These are phyloP conservation scores for Babyrousa celebensis DNA, from an alignment of 2,797 vertebrate genomes.

Conservation along the genomic window DNA sequence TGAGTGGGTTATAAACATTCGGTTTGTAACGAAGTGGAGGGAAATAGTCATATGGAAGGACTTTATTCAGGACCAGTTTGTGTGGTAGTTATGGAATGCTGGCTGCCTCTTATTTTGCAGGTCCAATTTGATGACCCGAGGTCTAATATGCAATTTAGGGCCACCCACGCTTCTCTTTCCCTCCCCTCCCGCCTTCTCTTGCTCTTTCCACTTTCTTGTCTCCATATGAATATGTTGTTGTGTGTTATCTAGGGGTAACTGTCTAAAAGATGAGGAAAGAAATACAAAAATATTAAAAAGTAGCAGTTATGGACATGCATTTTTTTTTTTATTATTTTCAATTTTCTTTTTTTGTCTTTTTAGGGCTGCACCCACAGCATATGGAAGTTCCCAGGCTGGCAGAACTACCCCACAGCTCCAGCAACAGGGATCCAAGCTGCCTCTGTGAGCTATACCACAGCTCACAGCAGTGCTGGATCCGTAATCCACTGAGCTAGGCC, in stretches of 20 bases:
- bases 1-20: not conserved
- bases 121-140: not conserved
- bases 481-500: too few species aligned
- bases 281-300: constrained; percentile 18
- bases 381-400: too few species aligned
- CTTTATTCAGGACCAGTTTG: not conserved
- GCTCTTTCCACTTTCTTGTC: not conserved
- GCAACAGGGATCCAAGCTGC: too few species aligned
- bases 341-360: too few species aligned
- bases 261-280: not conserved
- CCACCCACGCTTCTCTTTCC: not conserved
- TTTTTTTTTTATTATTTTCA: too few species aligned
- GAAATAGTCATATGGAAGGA: not conserved
- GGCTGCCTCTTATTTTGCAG: not conserved
- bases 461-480: too few species aligned
- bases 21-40: not conserved
- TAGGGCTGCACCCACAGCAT: too few species aligned
- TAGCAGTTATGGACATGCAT: not conserved
- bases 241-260: not conserved
- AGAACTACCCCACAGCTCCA: too few species aligned
- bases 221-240: not conserved
- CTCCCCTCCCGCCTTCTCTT: not conserved
- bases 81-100: not conserved
- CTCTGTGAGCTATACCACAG: too few species aligned
- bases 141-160: not conserved